phyloP scores from a whole-genome alignment of 2,797 vertebrate species.

The Protosalanx chinensis region DNA sequence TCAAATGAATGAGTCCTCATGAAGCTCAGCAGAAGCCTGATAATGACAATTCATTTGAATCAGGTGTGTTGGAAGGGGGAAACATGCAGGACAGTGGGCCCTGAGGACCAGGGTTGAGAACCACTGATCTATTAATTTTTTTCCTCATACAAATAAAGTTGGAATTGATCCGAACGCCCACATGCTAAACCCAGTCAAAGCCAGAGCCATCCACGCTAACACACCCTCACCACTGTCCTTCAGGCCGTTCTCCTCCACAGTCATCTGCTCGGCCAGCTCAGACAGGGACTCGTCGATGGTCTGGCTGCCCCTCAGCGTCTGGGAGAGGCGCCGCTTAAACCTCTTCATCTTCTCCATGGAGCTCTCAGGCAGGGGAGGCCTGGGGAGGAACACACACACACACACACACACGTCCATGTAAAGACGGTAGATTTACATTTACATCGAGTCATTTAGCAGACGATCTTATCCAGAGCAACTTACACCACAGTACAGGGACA shows the following conservation, averaged over 20 bases:
- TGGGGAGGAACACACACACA: slow-evolving; percentile 39
- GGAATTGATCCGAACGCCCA: neutral
- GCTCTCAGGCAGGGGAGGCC: slow-evolving; percentile 80
- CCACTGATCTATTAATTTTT: too few relatives aligned
- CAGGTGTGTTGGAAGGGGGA: too few relatives aligned
- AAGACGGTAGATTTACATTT: neutral
- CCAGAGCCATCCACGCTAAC: neutral
- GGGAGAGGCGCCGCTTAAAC: slow-evolving; percentile 89
- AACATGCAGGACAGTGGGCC: too few relatives aligned
- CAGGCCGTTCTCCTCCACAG: slow-evolving; percentile 89
- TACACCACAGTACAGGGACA: too few relatives aligned
- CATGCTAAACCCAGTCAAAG: neutral
- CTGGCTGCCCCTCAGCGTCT: slow-evolving; percentile 91
- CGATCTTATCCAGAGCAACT: too few relatives aligned
- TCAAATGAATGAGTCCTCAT: too few relatives aligned
- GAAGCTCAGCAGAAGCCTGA: too few relatives aligned
- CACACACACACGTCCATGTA: neutral
- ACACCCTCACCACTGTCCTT: slow-evolving; percentile 86
- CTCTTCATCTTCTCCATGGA: slow-evolving; percentile 90
- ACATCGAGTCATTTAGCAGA: too few relatives aligned
- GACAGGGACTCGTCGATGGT: slow-evolving; percentile 95
- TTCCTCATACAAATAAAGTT: neutral
- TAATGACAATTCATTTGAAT: too few relatives aligned
- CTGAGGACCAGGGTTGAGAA: too few relatives aligned
- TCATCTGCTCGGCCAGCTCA: slow-evolving; percentile 95